Percentiles rank a stretch among this genome's conserved stretches.
These are phyloP conservation scores for Sus cebifrons DNA, from an alignment of 2,797 vertebrate genomes.

Conservation along the genomic window DNA sequence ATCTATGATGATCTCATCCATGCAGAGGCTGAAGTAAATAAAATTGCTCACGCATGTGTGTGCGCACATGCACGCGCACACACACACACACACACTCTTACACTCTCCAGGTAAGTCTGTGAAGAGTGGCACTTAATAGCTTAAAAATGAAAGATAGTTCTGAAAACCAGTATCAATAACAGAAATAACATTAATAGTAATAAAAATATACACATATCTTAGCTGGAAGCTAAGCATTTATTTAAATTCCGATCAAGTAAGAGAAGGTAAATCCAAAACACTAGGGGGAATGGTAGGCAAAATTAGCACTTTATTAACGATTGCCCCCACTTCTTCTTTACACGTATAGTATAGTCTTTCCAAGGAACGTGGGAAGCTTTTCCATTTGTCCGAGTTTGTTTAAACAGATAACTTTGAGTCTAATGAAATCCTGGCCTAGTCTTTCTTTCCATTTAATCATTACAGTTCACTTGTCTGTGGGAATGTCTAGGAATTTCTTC, in stretches of 20 bases:
- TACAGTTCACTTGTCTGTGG: neutral
- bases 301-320: neutral
- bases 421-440: neutral
- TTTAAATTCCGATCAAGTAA: slow-evolving; percentile 30
- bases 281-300: neutral
- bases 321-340: neutral
- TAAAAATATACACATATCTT: neutral
- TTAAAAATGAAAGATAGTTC: slow-evolving; percentile 41
- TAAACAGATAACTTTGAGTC: neutral
- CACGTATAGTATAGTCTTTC: neutral
- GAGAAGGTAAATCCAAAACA: neutral
- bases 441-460: neutral
- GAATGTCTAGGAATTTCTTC: neutral
- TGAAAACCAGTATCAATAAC: slow-evolving; percentile 5
- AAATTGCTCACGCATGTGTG: neutral
- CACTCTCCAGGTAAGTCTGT: neutral
- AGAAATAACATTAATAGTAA: neutral
- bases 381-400: neutral
- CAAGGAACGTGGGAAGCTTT: neutral
- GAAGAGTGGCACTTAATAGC: neutral
- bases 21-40: neutral
- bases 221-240: neutral
- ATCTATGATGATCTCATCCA: neutral
- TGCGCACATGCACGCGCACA: too few species aligned
- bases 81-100: too few species aligned